A percentile compares a stretch with the other conserved stretches of the same genome.
Conservation (phyloP, 2,888 invertebrate species). For the Tetragnatha montana region DNA sequence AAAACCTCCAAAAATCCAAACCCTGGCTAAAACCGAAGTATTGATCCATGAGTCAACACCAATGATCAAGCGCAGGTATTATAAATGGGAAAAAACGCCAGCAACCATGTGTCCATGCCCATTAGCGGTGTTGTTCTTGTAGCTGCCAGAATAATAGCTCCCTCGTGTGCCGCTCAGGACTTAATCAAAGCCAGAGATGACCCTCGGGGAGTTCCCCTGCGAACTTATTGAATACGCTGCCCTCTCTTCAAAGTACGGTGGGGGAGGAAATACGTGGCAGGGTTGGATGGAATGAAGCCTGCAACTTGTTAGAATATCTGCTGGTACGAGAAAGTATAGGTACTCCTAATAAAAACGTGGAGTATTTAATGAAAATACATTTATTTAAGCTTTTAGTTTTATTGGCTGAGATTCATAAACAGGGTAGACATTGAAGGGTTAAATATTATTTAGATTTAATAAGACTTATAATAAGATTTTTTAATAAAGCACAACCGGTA, state of each 20-base stretch:
- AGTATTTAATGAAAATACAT: too few relatives aligned
- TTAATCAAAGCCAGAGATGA: slow-evolving; percentile 42
- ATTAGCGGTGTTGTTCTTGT: slow-evolving; percentile 45
- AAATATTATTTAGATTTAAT: too few relatives aligned
- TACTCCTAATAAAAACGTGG: too few relatives aligned
- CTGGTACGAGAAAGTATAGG: too few relatives aligned
- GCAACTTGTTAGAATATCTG: neutral
- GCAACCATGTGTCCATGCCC: slow-evolving; percentile 20
- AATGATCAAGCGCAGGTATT: slow-evolving; percentile 22
- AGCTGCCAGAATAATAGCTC: slow-evolving; percentile 49
- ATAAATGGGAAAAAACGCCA: slow-evolving; percentile 45
- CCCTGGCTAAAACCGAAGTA: neutral
- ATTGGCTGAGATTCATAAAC: too few relatives aligned
- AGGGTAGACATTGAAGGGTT: too few relatives aligned
- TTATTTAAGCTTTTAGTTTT: too few relatives aligned
- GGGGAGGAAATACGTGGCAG: neutral
- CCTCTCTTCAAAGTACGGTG: slow-evolving; percentile 5
- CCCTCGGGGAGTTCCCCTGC: neutral
- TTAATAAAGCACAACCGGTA: too few relatives aligned
- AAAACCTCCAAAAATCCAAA: too few relatives aligned
- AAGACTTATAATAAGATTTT: too few relatives aligned
- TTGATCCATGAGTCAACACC: slow-evolving; percentile 16
- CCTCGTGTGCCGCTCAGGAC: slow-evolving; percentile 26
- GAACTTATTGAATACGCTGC: neutral
- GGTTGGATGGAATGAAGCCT: neutral